Base-by-base conservation (phyloP, 2,113 vertebrate genomes). In the Chlamydotis undulata region DNA sequence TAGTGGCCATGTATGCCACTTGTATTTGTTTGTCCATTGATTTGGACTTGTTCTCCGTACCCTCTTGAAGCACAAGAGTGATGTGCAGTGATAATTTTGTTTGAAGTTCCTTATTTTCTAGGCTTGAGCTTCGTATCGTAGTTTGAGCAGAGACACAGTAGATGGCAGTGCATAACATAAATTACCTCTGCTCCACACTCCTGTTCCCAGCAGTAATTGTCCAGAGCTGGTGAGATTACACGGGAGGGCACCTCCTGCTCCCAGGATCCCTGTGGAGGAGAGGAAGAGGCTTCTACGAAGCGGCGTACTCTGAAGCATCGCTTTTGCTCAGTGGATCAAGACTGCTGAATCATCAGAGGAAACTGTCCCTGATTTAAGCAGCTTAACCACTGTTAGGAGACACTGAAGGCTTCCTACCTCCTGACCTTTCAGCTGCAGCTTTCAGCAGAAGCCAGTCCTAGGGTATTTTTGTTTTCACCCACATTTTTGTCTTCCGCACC, bases 151-250 rank as follows among this genome's bases (percentile, higher is more conserved):
- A 96, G 87, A 82, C 89, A 94, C 98, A 29, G 96, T 87, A 98
- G 98, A 97, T 98, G 98, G 98, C 98, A 97, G 95, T 96, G 79
- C 96, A 79, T 65, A 77, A 98, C 95, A 92, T 78, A 64, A 52
- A 60, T 97, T 97, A 81, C 73, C 15, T 12, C 41, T 45, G n/a
- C 89, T 10, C 17, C n/a, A 7, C 12, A 1, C 19, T 81, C 29
- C 47, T n/a, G 8, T 24, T 97, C 69, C 74, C 25, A 22, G 69
- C 1, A 4, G 45, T 50, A 18, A 25, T 9, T n/a, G 55, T 29
- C 76, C 31, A 6, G 64, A 92, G 61, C 33, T 2, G 4, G 19
- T 28, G 70, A 83, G 64, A 49, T 52, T 76, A 57, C 67, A 15
- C 24, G 2, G 6, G 67, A 76, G 75, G 78, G 35, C 57, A 90